Conservation (phyloP, 2,888 invertebrate genomes). For the Pocota personata region DNA sequence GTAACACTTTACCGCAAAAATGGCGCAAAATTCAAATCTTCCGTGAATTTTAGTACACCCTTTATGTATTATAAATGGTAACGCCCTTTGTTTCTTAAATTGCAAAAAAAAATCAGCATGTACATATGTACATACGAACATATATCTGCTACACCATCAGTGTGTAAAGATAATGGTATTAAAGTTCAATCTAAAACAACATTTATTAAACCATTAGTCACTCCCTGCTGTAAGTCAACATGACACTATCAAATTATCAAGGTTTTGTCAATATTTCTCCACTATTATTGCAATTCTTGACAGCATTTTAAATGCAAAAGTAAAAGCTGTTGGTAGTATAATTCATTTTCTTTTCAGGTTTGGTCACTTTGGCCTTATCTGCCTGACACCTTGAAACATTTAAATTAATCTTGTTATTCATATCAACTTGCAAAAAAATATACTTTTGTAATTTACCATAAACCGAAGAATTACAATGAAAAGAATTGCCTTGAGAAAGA, state of each 20-base stretch:
- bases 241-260: neutral
- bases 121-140: no score
- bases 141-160: no score
- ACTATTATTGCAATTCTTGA: neutral
- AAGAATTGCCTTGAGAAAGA: neutral
- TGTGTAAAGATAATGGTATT: no score
- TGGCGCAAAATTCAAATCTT: no score
- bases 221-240: neutral
- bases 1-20: no score
- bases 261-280: neutral
- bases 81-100: no score
- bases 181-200: neutral
- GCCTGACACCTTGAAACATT: neutral
- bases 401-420: slow-evolving; percentile 2
- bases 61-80: no score
- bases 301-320: neutral
- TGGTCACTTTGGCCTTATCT: neutral
- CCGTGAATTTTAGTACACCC: no score
- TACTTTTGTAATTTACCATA: neutral
- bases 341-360: neutral
- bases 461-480: neutral
- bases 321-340: neutral
- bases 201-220: no score
- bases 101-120: no score
- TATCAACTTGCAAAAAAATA: neutral